These are phyloP conservation scores for Tiaroga cobitis DNA, from an alignment of 2,797 vertebrate species.

Conservation along the genomic window DNA sequence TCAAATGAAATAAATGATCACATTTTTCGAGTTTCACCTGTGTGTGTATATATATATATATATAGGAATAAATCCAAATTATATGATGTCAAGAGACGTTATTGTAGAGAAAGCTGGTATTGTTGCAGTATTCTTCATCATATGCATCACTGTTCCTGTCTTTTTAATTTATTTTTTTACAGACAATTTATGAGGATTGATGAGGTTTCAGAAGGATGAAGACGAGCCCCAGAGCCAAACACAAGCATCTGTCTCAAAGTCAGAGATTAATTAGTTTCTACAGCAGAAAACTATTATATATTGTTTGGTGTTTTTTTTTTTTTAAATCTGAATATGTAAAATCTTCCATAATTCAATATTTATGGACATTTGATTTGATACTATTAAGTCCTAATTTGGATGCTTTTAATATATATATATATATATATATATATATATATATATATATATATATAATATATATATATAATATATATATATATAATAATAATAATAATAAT, in stretches of 20 bases:
- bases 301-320: not conserved
- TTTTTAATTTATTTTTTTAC: not conserved
- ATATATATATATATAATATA: no score
- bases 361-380: not conserved
- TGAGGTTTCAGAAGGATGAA: not conserved
- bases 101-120: not conserved
- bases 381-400: not conserved
- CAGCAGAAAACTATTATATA: not conserved
- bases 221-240: not conserved
- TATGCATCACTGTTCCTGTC: not conserved
- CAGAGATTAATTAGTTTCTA: no score
- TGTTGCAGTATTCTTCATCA: not conserved
- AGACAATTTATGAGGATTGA: not conserved
- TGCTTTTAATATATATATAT: not conserved
- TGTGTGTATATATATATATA: not conserved
- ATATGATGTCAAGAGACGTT: not conserved
- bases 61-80: not conserved
- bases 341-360: not conserved
- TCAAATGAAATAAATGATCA: no score
- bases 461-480: no score
- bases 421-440: no score
- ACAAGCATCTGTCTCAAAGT: not conserved
- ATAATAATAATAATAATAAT: no score
- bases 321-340: not conserved
- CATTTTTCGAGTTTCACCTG: no score